Base-by-base conservation (phyloP, 1,140 invertebrate genomes). In the Coenobita brevimanus region DNA sequence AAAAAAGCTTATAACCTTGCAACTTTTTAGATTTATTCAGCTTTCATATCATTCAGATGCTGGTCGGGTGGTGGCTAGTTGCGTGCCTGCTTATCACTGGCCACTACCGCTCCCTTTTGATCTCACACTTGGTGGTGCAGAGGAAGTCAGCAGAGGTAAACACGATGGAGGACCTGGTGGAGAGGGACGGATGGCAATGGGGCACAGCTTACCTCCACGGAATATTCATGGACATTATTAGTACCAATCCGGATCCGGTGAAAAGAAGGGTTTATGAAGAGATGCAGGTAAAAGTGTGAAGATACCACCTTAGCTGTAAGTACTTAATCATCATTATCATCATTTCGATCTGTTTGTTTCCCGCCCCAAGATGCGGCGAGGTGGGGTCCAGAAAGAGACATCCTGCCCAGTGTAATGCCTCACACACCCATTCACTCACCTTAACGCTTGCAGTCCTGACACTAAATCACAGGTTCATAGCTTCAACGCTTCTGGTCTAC, bases 101-200 rank as follows among this genome's bases (percentile, higher is more conserved):
- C 8, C 30, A 17, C 54, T 81, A 81, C 57, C 54, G 54, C 10
- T 36, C 50, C 33, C 33, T 54, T 4, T 57, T 81, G 33, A 64
- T 64, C 6, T 60, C 79, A 3, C 79, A 81, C 79, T 64, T 81
- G 54, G 38, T 64, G 27, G 79, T 81, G 13, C 54, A 64, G 57
- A 30, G 57, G 1, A 81, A 38, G 79, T 62, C 79, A 3, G 30
- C 79, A 21, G 79, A 36, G 27, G 33, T 81, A 3, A 81, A 81
- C 60, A 38, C 27, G 17, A 21, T 81, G 15, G 79, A 60, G 36
- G 79, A 81, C 6, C 24, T 81, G 54, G 54, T 50, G 79, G 17
- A 36, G 21, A 13, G 6, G 3, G 13, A 36, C 15, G 79, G 79
- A 0, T 81, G 79, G 79, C 4, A 17, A 0, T 64, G 54, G 79